Conservation (phyloP, 2,888 invertebrate genomes). For the Auanema freiburgensis region DNA sequence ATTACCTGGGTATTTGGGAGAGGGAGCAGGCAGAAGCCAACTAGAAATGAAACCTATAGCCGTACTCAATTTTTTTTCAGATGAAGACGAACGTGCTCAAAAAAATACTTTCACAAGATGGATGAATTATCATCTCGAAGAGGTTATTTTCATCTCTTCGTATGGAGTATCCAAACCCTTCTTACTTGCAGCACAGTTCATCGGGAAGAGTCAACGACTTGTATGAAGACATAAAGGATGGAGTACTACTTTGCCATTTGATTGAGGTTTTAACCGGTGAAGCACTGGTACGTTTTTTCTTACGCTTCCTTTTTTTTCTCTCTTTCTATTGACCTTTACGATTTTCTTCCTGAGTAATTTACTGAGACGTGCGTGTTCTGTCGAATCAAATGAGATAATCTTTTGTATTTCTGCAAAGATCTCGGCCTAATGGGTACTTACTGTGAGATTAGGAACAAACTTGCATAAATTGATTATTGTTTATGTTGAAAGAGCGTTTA, state of each 20-base stretch:
- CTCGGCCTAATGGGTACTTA: too few relatives aligned
- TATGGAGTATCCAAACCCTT: not conserved
- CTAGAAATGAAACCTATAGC: not conserved
- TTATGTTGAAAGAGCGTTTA: too few relatives aligned
- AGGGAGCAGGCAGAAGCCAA: not conserved
- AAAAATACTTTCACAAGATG: constrained; percentile 64
- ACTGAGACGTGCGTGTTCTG: too few relatives aligned
- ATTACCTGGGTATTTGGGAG: not conserved
- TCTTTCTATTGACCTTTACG: constrained; percentile 4
- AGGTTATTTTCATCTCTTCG: constrained; percentile 29
- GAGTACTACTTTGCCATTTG: constrained; percentile 60
- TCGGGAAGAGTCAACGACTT: constrained; percentile 59
- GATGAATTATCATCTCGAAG: constrained; percentile 64
- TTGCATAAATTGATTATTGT: too few relatives aligned
- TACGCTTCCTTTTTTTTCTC: not conserved
- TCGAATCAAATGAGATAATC: too few relatives aligned
- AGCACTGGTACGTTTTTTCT: constrained; percentile 52
- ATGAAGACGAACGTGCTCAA: constrained; percentile 64
- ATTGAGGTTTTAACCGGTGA: constrained; percentile 64
- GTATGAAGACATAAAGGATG: constrained; percentile 62
- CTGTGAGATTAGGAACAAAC: too few relatives aligned
- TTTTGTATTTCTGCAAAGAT: too few relatives aligned
- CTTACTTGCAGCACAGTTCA: constrained; percentile 58
- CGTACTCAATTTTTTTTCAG: constrained; percentile 44
- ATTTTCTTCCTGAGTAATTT: too few relatives aligned